Evolutionary conservation across 64 coral and sea anemone genomes (phyloP).

Genomic region (Montipora foliosa): DNA sequence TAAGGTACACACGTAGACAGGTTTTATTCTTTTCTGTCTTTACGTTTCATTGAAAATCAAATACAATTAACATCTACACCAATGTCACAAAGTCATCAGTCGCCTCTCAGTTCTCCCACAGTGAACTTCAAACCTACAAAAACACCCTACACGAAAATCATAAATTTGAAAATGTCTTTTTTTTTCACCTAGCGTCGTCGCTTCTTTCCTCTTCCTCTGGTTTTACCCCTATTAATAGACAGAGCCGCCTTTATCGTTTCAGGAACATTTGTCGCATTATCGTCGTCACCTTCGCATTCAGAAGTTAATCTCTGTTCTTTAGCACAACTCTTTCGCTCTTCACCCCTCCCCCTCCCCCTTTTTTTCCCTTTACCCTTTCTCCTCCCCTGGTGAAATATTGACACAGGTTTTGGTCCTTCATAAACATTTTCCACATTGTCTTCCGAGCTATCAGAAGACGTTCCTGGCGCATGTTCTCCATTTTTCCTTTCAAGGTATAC

Average conservation of each 20-base stretch:
- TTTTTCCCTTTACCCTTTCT: background rate
- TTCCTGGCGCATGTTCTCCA: background rate
- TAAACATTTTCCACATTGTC: background rate
- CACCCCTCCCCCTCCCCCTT: background rate
- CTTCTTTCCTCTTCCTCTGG: background rate
- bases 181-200: no score
- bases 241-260: background rate
- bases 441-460: slow-evolving; percentile 9
- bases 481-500: background rate
- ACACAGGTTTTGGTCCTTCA: slow-evolving; percentile 23
- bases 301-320: background rate
- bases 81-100: no score
- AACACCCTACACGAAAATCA: no score
- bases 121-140: no score
- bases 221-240: background rate
- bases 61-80: no score
- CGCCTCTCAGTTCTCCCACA: no score
- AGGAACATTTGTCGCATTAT: background rate
- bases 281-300: background rate
- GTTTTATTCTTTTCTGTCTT: no score
- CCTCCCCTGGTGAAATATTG: slow-evolving; percentile 1
- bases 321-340: background rate
- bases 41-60: no score
- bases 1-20: no score
- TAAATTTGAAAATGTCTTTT: no score